phyloP scores from a whole-genome alignment of 2,888 invertebrate genomes.

The Cylloceria caligata region DNA sequence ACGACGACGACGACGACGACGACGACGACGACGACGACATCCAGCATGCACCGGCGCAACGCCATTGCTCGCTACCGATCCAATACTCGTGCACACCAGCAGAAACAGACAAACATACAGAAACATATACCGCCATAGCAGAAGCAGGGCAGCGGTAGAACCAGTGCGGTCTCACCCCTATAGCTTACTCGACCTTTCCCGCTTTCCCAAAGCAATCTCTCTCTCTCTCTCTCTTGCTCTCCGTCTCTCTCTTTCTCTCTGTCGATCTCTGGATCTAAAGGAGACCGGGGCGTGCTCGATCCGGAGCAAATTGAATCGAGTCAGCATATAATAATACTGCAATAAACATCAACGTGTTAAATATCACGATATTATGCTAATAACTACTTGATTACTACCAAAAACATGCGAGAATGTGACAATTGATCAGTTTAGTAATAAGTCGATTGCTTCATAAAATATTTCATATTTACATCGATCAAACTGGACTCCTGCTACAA shows the following conservation, averaged over 20 bases:
- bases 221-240: slow-evolving; percentile 19
- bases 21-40: slow-evolving; percentile 31
- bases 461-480: too few species aligned
- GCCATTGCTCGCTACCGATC: slow-evolving; percentile 19
- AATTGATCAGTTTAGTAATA: too few species aligned
- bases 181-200: slow-evolving; percentile 43
- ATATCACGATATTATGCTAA: too few species aligned
- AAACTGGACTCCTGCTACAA: too few species aligned
- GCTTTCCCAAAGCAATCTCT: slow-evolving; percentile 51
- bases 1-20: slow-evolving; percentile 23
- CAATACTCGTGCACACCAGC: slow-evolving; percentile 19
- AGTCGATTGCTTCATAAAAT: too few species aligned
- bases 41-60: slow-evolving; percentile 14
- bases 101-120: neutral
- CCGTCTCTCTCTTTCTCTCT: slow-evolving; percentile 50
- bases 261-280: neutral
- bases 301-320: neutral
- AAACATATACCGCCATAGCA: neutral
- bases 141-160: slow-evolving; percentile 25
- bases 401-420: too few species aligned
- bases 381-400: too few species aligned
- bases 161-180: slow-evolving; percentile 24
- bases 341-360: too few species aligned
- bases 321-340: neutral
- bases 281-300: neutral